These are phyloP conservation scores for Amblyornis subalaris DNA, from an alignment of 2,113 vertebrate species.

Conservation along the genomic window DNA sequence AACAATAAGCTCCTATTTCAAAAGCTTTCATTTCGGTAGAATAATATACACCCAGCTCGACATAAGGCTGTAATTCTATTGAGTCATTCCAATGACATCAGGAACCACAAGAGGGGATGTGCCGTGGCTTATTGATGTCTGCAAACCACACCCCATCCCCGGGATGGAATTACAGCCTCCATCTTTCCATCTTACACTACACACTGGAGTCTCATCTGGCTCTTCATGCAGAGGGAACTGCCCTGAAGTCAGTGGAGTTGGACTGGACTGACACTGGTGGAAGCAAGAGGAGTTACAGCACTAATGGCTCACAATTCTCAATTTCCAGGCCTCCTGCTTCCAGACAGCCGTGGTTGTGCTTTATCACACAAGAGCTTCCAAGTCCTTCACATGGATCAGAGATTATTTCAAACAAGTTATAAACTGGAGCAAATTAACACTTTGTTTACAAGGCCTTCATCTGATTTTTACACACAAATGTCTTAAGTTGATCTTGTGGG, in stretches of 20 bases:
- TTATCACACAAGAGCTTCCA: background rate
- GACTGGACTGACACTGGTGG: background rate
- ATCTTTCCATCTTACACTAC: background rate
- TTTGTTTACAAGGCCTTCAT: background rate
- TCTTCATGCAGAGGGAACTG: background rate
- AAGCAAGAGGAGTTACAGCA: background rate
- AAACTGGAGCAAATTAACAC: background rate
- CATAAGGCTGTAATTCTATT: slow-evolving; percentile 32
- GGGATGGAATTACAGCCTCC: slow-evolving; percentile 4
- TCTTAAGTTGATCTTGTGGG: background rate
- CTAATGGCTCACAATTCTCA: background rate
- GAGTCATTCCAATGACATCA: slow-evolving; percentile 63
- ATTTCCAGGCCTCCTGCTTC: background rate
- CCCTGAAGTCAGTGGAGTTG: background rate
- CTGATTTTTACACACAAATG: background rate
- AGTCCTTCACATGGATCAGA: background rate
- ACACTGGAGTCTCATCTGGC: background rate
- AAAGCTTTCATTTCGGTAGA: slow-evolving; percentile 57
- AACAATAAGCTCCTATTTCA: slow-evolving; percentile 71
- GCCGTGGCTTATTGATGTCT: slow-evolving; percentile 26
- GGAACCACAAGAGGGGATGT: slow-evolving; percentile 27
- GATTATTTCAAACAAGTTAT: background rate
- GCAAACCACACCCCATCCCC: background rate
- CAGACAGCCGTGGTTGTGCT: background rate
- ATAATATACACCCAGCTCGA: slow-evolving; percentile 38